Evolutionary conservation across 2,113 vertebrate species (phyloP).

Genomic region (Romanogobio albipinnatus): DNA sequence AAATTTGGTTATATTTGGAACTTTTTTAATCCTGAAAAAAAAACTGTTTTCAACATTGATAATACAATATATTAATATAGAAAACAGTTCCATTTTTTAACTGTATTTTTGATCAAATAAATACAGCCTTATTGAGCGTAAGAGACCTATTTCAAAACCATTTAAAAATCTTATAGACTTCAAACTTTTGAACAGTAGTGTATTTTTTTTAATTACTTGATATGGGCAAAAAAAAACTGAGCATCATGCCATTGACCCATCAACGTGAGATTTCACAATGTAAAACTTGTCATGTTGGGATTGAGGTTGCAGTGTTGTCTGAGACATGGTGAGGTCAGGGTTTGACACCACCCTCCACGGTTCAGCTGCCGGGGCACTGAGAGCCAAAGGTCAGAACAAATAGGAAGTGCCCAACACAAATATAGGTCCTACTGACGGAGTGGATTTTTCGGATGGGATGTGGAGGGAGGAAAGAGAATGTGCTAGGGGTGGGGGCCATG

Average conservation of each 20-base stretch:
- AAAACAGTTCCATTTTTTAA: background rate
- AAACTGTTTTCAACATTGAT: too few species aligned
- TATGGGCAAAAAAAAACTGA: background rate
- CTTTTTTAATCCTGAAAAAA: background rate
- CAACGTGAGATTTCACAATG: background rate
- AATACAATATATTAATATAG: background rate
- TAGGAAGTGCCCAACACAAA: slow-evolving; percentile 69
- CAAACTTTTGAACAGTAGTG: background rate
- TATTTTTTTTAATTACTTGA: background rate
- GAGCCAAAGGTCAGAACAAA: slow-evolving; percentile 64
- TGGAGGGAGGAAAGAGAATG: slow-evolving; percentile 38
- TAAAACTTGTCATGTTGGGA: background rate
- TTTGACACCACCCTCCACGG: slow-evolving; percentile 16
- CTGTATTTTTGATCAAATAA: background rate
- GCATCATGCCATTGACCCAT: background rate
- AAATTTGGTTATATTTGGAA: background rate
- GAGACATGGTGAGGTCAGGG: slow-evolving; percentile 8
- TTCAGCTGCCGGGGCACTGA: slow-evolving; percentile 60
- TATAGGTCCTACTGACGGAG: slow-evolving; percentile 50
- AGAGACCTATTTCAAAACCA: background rate
- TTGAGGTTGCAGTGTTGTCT: background rate
- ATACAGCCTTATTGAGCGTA: background rate
- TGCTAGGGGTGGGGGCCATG: slow-evolving; percentile 21
- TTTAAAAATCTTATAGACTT: background rate
- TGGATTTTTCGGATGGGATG: slow-evolving; percentile 45